phyloP scores from a whole-genome alignment of 2,888 invertebrate species.

The Luperina testacea region DNA sequence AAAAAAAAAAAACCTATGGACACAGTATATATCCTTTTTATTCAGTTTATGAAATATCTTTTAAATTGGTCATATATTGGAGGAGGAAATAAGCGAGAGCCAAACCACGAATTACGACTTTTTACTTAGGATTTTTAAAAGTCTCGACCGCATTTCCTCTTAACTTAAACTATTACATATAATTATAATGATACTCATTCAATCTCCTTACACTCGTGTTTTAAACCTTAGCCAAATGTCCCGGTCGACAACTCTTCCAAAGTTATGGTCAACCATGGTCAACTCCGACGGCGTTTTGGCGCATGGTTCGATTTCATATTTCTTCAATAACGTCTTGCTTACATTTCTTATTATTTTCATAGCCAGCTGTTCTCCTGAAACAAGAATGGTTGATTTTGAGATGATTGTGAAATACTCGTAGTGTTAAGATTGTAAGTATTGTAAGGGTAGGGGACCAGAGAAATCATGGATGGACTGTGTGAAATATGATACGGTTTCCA shows the following conservation, averaged over 20 bases:
- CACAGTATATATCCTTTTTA: too few relatives aligned
- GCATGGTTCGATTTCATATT: slow-evolving; percentile 76
- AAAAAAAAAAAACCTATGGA: too few relatives aligned
- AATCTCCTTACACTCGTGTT: slow-evolving; percentile 47
- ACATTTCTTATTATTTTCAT: slow-evolving; percentile 77
- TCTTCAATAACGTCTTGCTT: slow-evolving; percentile 72
- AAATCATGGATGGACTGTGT: neutral
- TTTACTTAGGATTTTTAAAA: too few relatives aligned
- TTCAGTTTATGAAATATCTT: too few relatives aligned
- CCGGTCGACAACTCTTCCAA: slow-evolving; percentile 76
- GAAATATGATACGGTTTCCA: neutral
- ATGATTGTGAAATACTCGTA: neutral
- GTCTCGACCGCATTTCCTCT: neutral
- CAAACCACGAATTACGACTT: too few relatives aligned
- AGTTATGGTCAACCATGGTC: slow-evolving; percentile 78
- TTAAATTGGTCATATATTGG: too few relatives aligned
- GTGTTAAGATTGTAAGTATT: neutral
- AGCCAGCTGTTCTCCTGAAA: slow-evolving; percentile 82
- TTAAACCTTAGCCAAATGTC: slow-evolving; percentile 83
- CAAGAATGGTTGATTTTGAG: neutral
- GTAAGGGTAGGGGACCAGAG: neutral
- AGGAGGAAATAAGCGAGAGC: too few relatives aligned
- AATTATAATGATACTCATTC: neutral
- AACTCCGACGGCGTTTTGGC: slow-evolving; percentile 75
- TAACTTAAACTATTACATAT: neutral